Conservation (phyloP, 2,113 vertebrate genomes). For the Helogale parvula region DNA sequence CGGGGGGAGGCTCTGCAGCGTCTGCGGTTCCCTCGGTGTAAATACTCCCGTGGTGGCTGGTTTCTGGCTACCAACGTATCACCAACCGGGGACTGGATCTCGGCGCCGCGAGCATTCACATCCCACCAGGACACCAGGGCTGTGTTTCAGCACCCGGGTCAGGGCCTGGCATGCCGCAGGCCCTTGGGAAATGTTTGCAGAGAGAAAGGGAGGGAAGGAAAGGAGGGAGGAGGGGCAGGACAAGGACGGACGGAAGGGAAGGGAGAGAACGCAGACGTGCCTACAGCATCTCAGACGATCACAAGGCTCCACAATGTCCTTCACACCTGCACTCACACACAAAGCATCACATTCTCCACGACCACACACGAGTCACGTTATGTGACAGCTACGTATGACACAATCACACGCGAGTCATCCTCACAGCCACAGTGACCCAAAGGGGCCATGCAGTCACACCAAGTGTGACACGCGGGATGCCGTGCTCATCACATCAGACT, state of each 20-base stretch:
- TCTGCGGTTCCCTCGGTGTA: not conserved
- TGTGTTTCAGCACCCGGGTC: not conserved
- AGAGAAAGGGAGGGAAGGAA: no score
- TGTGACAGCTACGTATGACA: accelerated
- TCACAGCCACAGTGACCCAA: no score
- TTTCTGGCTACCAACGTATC: not conserved
- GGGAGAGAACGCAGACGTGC: no score
- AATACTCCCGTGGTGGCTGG: accelerated
- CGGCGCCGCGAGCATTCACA: accelerated
- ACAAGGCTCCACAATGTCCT: not conserved
- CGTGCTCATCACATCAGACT: accelerated
- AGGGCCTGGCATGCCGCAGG: not conserved
- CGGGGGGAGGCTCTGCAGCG: accelerated
- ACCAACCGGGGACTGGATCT: accelerated
- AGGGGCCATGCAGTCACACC: not conserved
- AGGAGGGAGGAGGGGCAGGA: not conserved
- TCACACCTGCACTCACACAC: not conserved
- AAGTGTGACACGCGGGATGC: not conserved
- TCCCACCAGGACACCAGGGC: accelerated
- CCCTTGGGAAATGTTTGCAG: not conserved
- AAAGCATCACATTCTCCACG: not conserved
- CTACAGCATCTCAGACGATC: not conserved
- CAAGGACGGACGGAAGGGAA: not conserved
- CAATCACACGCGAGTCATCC: not conserved
- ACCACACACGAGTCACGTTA: not conserved